Conservation (phyloP, 2,797 vertebrate genomes). For the Brachymystax lenok region DNA sequence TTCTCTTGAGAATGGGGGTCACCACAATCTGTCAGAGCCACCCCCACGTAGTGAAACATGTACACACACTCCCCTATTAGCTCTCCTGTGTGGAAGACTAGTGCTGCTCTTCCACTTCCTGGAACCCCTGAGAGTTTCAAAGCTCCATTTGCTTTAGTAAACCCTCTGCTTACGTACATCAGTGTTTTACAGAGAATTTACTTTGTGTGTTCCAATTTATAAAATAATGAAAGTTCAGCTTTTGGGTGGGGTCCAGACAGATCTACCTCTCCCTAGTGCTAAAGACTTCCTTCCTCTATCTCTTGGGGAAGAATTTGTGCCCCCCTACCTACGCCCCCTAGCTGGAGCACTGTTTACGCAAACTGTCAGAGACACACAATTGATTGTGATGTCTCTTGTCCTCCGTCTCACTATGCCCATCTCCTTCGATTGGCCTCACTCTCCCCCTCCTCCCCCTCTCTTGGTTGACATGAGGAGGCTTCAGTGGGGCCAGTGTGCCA, state of each 20-base stretch:
- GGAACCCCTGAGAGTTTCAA: neutral
- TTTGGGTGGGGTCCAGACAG: constrained; percentile 13
- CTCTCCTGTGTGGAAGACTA: neutral
- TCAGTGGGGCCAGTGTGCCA: constrained; percentile 44
- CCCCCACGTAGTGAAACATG: neutral
- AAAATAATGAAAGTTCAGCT: neutral
- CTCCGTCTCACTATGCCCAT: constrained; percentile 14
- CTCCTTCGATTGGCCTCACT: neutral
- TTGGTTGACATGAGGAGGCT: constrained; percentile 36
- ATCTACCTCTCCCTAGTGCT: constrained; percentile 30
- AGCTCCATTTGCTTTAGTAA: neutral
- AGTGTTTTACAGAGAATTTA: neutral
- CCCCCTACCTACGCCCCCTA: neutral
- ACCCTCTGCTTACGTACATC: neutral
- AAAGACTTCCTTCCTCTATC: constrained; percentile 51
- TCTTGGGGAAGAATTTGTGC: neutral
- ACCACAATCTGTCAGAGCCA: constrained; percentile 17
- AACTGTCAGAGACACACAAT: constrained; percentile 7
- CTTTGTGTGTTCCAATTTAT: neutral
- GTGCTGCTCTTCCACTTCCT: neutral
- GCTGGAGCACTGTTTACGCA: neutral
- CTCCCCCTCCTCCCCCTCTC: neutral
- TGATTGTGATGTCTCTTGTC: constrained; percentile 22
- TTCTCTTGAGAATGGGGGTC: constrained; percentile 45
- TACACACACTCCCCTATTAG: neutral